A percentile compares a stretch with the other conserved stretches of the same genome.
These are phyloP conservation scores for Crocuta crocuta DNA, from an alignment of 2,113 vertebrate species.

Conservation along the genomic window DNA sequence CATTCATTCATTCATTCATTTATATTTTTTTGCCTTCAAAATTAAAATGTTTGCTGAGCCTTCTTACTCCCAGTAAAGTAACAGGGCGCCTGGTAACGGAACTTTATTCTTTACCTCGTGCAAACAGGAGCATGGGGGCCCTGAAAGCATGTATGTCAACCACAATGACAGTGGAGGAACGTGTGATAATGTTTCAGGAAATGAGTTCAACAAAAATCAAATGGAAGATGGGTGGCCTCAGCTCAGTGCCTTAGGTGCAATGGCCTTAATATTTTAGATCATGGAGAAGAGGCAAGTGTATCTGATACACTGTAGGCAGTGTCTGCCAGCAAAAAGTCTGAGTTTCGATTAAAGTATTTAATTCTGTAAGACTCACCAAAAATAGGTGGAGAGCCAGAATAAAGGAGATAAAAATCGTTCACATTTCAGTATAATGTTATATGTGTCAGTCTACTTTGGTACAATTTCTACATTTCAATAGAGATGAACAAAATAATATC, in stretches of 20 bases:
- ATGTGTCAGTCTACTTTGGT: not conserved
- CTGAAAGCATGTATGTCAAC: not conserved
- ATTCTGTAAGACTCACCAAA: not conserved
- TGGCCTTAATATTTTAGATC: conserved; percentile 34
- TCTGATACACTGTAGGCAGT: not conserved
- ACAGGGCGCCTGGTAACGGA: not conserved
- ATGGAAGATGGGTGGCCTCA: not conserved
- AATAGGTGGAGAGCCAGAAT: not conserved
- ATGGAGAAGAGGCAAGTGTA: not conserved
- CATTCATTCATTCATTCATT: not conserved
- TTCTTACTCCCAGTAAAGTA: conserved; percentile 4
- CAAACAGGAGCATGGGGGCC: not conserved
- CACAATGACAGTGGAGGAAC: not conserved
- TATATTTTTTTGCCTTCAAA: conserved; percentile 33
- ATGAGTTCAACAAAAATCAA: conserved; percentile 32
- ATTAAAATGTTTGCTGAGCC: not conserved
- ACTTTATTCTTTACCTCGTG: not conserved
- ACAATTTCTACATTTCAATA: conserved; percentile 3
- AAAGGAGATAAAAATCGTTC: not conserved
- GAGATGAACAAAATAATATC: not conserved
- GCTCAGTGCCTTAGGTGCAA: conserved; percentile 16
- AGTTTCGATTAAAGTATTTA: conserved; percentile 33
- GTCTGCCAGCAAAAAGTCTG: not conserved
- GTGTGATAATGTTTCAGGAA: conserved; percentile 19
- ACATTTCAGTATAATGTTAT: not conserved